These are phyloP conservation scores for Antedon bifida DNA, from an alignment of 35 echinoderm and acorn worm genomes.

Conservation along the genomic window DNA sequence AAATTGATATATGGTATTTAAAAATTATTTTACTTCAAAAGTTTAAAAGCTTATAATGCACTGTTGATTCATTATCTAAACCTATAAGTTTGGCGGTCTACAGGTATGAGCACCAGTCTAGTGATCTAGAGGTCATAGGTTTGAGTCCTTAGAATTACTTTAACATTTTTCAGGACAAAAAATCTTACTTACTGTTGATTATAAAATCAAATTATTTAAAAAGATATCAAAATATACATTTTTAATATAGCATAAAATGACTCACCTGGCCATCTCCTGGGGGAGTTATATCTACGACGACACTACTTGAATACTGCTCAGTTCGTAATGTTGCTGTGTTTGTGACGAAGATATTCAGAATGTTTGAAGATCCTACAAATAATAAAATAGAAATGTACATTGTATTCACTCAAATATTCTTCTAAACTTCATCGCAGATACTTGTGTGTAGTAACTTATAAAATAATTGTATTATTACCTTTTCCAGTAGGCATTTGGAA, in stretches of 20 bases:
- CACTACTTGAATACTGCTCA: background rate
- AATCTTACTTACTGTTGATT: background rate
- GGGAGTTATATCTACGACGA: conserved; percentile 22
- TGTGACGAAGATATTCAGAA: conserved; percentile 1
- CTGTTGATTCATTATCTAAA: too few species aligned
- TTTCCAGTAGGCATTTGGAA: background rate
- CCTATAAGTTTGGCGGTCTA: too few species aligned
- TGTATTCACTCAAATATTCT: background rate
- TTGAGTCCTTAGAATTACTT: background rate
- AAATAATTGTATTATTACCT: background rate
- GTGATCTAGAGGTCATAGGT: too few species aligned
- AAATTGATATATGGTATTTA: too few species aligned
- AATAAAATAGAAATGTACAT: background rate
- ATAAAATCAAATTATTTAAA: background rate
- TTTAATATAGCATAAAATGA: background rate
- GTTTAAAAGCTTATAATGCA: background rate
- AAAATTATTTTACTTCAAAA: background rate
- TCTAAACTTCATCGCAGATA: background rate
- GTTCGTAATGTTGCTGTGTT: conserved; percentile 16
- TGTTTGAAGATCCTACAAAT: conserved; percentile 1
- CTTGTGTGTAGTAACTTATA: background rate
- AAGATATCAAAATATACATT: background rate
- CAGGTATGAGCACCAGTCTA: too few species aligned
- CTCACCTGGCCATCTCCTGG: conserved; percentile 16
- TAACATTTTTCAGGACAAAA: background rate